Evolutionary conservation across 1,140 invertebrate species (phyloP).

Genomic region (Steinernema feltiae): DNA sequence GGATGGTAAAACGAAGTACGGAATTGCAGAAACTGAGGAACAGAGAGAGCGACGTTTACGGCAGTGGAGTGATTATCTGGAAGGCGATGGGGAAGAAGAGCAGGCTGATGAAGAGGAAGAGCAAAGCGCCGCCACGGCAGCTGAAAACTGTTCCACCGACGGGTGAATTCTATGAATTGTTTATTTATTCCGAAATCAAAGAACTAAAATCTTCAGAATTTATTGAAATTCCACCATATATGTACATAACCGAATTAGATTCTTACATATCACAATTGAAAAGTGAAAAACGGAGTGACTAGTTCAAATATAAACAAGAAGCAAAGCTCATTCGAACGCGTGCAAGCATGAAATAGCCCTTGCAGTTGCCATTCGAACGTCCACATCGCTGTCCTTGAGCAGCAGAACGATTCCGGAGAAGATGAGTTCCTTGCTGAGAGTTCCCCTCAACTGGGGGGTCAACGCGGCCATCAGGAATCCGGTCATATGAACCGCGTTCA

Average conservation of each 20-base stretch:
- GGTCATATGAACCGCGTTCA: constrained; percentile 49
- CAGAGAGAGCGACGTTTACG: constrained; percentile 74
- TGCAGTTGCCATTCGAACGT: constrained; percentile 49
- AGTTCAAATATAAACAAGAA: too few relatives aligned
- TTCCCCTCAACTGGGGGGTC: constrained; percentile 45
- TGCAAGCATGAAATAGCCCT: constrained; percentile 48
- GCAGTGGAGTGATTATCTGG: constrained; percentile 76
- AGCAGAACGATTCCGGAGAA: constrained; percentile 45
- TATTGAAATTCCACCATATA: not conserved
- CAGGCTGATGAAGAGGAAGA: too few relatives aligned
- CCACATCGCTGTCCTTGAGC: constrained; percentile 47
- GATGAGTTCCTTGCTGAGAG: constrained; percentile 51
- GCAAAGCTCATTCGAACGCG: constrained; percentile 38
- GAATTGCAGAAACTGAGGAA: constrained; percentile 80
- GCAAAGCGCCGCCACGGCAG: too few relatives aligned
- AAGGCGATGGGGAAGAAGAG: constrained; percentile 5
- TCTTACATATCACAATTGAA: not conserved
- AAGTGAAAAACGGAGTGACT: not conserved
- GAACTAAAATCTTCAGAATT: too few relatives aligned
- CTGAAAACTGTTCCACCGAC: too few relatives aligned
- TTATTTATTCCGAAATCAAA: too few relatives aligned
- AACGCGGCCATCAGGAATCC: constrained; percentile 45
- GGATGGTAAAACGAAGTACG: constrained; percentile 92
- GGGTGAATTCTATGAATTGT: too few relatives aligned
- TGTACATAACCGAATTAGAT: not conserved